Base-by-base conservation (phyloP, 1,140 invertebrate species). In the Eupristina koningsbergeri region DNA sequence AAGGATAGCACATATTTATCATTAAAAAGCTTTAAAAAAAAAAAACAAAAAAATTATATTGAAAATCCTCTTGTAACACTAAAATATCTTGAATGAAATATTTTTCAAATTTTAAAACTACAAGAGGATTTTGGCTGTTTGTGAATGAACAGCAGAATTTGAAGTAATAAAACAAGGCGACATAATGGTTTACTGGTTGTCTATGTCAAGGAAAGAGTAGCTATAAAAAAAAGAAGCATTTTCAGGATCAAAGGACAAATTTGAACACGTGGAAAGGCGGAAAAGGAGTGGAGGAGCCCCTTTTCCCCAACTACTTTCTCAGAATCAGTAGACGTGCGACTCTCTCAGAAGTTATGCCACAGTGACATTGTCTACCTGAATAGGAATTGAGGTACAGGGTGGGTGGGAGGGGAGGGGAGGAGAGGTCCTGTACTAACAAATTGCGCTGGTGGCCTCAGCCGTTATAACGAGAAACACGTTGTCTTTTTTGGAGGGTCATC, bases 401-500 rank as follows among this genome's bases (percentile, higher is more conserved):
- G 61, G 61, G 47, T 41, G 50, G 39, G 19, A 39, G 64, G 69
- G 77, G 34, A 85, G 80, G 64, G 58, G 61, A 63, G 31, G 39
- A 41, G 22, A 39, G 61, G 69, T 36, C 45, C 84, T 77, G 79
- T 87, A 86, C 85, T 85, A 86, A 87, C 88, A 89, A 90, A 90
- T 90, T 89, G 88, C 87, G 83, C 86, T 80, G 77, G 76, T 74
- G 82, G 71, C 64, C 86, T 80, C 77, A 87, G 31, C 76, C 80
- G 73, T 76, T 84, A 84, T 75, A 74, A 82, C 80, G 58, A 84
- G 79, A 53, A 79, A 45, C 50, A 64, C 67, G 84, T 73, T 74
- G 61, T 29, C 76, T 80, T 47, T 79, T 63, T 73, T 69, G 17
- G 45, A 47, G 50, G 71, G 3, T 73, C 75, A 34, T 64, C 47